Evolutionary conservation across 2,797 vertebrate species (phyloP).

Genomic region (Prunella strophiata): DNA sequence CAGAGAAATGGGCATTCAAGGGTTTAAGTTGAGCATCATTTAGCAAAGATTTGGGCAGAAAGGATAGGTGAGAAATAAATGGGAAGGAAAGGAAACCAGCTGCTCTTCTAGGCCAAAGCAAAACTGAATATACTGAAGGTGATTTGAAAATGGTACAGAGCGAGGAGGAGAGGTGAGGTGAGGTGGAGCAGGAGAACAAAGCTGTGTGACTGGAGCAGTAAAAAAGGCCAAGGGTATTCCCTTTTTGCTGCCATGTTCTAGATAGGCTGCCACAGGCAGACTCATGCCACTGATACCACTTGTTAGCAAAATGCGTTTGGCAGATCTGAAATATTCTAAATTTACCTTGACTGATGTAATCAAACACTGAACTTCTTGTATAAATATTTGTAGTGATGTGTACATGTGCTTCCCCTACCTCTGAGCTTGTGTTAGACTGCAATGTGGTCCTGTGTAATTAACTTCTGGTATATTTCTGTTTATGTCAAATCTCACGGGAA

Average conservation of each 20-base stretch:
- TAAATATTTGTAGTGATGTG: background rate
- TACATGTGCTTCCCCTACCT: background rate
- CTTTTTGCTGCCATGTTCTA: background rate
- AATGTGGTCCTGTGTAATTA: background rate
- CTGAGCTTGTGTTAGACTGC: background rate
- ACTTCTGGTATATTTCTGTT: constrained; percentile 26
- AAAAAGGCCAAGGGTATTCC: background rate
- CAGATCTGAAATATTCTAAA: background rate
- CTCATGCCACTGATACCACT: background rate
- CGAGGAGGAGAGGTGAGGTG: background rate
- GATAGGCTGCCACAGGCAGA: background rate
- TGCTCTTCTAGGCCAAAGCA: background rate
- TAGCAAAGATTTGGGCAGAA: background rate
- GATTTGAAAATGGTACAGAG: background rate
- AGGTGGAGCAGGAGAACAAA: background rate
- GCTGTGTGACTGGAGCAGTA: background rate
- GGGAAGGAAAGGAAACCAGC: background rate
- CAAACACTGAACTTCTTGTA: constrained; percentile 18
- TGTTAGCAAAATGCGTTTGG: background rate
- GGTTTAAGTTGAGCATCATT: background rate
- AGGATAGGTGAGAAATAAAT: background rate
- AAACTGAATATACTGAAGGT: background rate
- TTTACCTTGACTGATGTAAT: constrained; percentile 25
- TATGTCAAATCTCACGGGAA: background rate
- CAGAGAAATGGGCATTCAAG: background rate